Base-by-base conservation (phyloP, 2,113 vertebrate genomes). In the Melospiza georgiana region DNA sequence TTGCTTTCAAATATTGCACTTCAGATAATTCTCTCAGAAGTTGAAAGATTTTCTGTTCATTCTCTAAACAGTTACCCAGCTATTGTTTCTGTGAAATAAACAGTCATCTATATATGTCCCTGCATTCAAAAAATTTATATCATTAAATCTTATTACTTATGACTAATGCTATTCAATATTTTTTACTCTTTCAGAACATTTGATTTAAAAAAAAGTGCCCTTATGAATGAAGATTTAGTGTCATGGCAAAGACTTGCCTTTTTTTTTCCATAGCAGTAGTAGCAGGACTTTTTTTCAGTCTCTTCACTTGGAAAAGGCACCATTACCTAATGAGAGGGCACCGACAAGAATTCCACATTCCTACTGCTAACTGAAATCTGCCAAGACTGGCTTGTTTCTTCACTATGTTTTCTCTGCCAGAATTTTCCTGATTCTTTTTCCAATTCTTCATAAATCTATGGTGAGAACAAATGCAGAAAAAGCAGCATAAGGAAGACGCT, bases 381-480 rank as follows among this genome's bases (percentile, higher is more conserved):
- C 95, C 95, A 97, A 97, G 94, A 96, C 51, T 95, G 92, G 92
- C 96, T 95, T 96, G 90, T 63, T 96, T 68, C 90, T 94, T 94
- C 6, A 0, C 92, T 94, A 15, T 90, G 93, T 93, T 94, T 96
- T 91, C 90, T 91, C 78, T 96, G 96, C 95, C 96, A 96, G 96
- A 96, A 94, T 96, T 94, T 94, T 96, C 96, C 94, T 94, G 95
- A 88, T 83, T 96, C 92, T 95, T 94, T 93, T 96, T 82, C 94
- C 95, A 96, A 67, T 92, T 90, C 96, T 93, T 92, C 91, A 55
- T 94, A 82, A 94, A 94, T 86, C 89, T 89, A 94, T 96, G 91
- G 92, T 97, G 96, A 96, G 96, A 96, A 95, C 93, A 97, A 96
- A 94, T 89, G 92, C 94, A 96, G 72, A 95, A 97, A 95, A 96